Conservation (phyloP, 2,888 invertebrate species). For the Pecten maximus region DNA sequence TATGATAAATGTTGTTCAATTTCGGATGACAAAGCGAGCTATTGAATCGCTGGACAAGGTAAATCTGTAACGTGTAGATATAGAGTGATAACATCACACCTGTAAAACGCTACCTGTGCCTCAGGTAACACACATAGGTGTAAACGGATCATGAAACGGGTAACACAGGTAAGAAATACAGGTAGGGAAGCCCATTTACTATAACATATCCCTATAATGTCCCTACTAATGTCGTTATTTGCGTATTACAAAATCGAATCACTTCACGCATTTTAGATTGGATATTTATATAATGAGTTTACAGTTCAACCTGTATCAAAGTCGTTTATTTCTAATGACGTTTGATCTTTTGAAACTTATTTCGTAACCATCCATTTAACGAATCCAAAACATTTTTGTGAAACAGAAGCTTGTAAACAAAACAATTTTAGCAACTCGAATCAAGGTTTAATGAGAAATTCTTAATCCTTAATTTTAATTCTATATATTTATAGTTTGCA, state of each 20-base stretch:
- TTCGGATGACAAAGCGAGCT: slow-evolving; percentile 17
- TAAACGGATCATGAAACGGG: neutral
- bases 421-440: no score
- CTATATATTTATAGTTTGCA: no score
- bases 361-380: neutral
- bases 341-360: neutral
- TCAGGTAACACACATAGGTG: neutral
- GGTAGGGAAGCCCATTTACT: neutral
- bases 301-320: neutral
- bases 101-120: slow-evolving; percentile 32
- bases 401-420: no score
- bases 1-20: slow-evolving; percentile 32
- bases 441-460: no score
- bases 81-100: slow-evolving; percentile 4
- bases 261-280: neutral
- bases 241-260: neutral
- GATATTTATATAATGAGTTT: neutral
- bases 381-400: neutral
- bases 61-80: slow-evolving; percentile 29
- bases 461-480: no score
- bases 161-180: neutral
- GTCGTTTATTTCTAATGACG: neutral
- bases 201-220: neutral
- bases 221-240: neutral
- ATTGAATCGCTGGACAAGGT: neutral